phyloP scores from a whole-genome alignment of 2,888 invertebrate genomes.

The Habroteleia sp. region DNA sequence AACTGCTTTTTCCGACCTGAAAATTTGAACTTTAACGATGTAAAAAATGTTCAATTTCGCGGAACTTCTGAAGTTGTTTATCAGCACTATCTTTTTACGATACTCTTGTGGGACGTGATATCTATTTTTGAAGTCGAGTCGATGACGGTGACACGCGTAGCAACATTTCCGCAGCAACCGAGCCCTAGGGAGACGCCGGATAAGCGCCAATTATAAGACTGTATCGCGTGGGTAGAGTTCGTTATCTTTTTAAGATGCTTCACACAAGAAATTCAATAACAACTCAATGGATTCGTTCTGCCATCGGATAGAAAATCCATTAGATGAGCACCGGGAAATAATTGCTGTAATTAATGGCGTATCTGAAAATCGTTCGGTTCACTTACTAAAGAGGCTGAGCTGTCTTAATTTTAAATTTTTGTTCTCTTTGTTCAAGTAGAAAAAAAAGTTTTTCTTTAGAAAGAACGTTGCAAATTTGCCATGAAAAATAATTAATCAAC shows the following conservation, averaged over 20 bases:
- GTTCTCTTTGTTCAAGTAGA: too few species aligned
- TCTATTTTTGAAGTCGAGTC: slow-evolving; percentile 40
- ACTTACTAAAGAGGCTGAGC: not conserved
- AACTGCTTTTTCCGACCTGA: too few species aligned
- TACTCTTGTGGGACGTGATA: slow-evolving; percentile 34
- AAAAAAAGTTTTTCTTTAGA: too few species aligned
- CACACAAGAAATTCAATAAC: slow-evolving; percentile 76
- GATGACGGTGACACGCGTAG: slow-evolving; percentile 42
- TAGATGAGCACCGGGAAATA: slow-evolving; percentile 60
- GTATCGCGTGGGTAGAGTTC: slow-evolving; percentile 64
- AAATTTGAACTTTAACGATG: not conserved
- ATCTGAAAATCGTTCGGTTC: not conserved
- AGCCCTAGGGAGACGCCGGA: slow-evolving; percentile 32
- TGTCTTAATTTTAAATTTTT: not conserved
- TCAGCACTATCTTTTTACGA: slow-evolving; percentile 30
- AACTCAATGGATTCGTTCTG: slow-evolving; percentile 67
- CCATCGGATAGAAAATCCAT: slow-evolving; percentile 68
- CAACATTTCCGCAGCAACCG: slow-evolving; percentile 31
- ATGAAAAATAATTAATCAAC: too few species aligned
- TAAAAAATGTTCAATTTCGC: slow-evolving; percentile 8
- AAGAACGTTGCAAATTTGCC: too few species aligned
- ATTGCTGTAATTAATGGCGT: slow-evolving; percentile 19
- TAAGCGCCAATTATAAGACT: slow-evolving; percentile 47
- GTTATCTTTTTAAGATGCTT: slow-evolving; percentile 74
- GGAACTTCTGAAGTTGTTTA: slow-evolving; percentile 26